phyloP scores from a whole-genome alignment of 1,140 invertebrate genomes.

The Atopsyche davidsoni region DNA sequence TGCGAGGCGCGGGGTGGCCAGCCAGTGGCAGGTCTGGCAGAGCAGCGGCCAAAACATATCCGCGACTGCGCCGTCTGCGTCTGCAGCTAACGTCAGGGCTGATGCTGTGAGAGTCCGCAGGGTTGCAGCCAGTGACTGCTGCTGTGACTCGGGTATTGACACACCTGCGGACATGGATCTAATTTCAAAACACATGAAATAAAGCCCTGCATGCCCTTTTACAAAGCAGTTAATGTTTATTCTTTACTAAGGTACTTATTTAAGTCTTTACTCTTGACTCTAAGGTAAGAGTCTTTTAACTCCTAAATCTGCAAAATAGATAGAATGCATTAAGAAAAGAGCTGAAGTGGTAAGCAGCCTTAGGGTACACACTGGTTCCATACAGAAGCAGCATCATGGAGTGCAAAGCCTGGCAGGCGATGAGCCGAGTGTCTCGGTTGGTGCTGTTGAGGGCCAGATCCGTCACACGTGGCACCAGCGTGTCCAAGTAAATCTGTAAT shows the following conservation, averaged over 20 bases:
- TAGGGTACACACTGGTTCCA: slow-evolving; percentile 23
- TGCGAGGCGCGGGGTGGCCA: slow-evolving; percentile 6
- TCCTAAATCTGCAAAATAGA: too few relatives aligned
- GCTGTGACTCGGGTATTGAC: slow-evolving; percentile 11
- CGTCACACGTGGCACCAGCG: slow-evolving; percentile 16
- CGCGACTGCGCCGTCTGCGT: slow-evolving; percentile 16
- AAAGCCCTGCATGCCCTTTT: too few relatives aligned
- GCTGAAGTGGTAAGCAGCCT: too few relatives aligned
- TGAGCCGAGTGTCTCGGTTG: slow-evolving; percentile 25
- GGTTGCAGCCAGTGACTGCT: slow-evolving; percentile 4
- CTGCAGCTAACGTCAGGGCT: slow-evolving; percentile 16
- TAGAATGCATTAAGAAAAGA: too few relatives aligned
- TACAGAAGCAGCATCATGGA: slow-evolving; percentile 25
- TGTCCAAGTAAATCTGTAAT: slow-evolving; percentile 25
- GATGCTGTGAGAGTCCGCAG: slow-evolving; percentile 8
- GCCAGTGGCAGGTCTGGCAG: slow-evolving; percentile 26
- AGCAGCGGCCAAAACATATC: slow-evolving; percentile 24
- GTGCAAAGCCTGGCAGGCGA: slow-evolving; percentile 27
- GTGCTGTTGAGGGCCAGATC: slow-evolving; percentile 20
- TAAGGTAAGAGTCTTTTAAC: too few relatives aligned
- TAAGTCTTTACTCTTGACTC: too few relatives aligned
- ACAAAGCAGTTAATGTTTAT: too few relatives aligned
- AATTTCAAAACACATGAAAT: too few relatives aligned
- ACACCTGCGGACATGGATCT: slow-evolving; percentile 15
- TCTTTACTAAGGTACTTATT: too few relatives aligned